phyloP scores from a whole-genome alignment of 1,140 invertebrate genomes.

The Drosophila novamexicana region DNA sequence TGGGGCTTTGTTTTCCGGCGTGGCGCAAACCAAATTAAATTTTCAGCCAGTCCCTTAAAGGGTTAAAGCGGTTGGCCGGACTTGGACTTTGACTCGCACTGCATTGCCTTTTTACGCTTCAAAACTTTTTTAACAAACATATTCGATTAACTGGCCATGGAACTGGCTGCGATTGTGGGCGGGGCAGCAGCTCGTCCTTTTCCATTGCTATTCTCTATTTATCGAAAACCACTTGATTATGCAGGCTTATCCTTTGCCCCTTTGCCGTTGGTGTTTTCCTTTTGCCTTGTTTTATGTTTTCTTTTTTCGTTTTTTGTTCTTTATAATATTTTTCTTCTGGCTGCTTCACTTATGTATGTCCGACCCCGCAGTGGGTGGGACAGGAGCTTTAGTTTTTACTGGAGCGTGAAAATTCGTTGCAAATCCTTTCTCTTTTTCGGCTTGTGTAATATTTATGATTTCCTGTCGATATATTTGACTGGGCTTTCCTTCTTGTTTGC shows the following conservation, averaged over 20 bases:
- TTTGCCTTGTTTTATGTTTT: constrained; percentile 33
- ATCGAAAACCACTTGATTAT: constrained; percentile 83
- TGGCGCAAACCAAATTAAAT: constrained; percentile 66
- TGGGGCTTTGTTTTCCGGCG: constrained; percentile 41
- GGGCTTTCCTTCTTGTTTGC: constrained; percentile 25
- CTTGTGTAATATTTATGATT: constrained; percentile 73
- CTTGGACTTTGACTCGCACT: constrained; percentile 14
- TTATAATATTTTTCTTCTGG: constrained; percentile 8
- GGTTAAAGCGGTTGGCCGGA: constrained; percentile 19
- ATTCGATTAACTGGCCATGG: constrained; percentile 73
- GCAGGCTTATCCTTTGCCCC: constrained; percentile 73
- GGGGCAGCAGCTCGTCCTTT: constrained; percentile 25
- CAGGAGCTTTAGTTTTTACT: constrained; percentile 58
- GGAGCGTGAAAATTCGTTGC: constrained; percentile 73
- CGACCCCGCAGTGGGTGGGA: neutral
- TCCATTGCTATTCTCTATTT: constrained; percentile 69
- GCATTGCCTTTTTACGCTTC: constrained; percentile 75
- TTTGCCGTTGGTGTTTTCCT: constrained; percentile 37
- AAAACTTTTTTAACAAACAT: constrained; percentile 81
- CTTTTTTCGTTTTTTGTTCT: constrained; percentile 23
- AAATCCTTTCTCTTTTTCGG: constrained; percentile 67
- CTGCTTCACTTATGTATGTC: constrained; percentile 21
- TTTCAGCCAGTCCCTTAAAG: constrained; percentile 49
- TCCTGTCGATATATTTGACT: constrained; percentile 43
- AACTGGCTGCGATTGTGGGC: constrained; percentile 5